Conservation (phyloP, 2,888 invertebrate genomes). For the Synergus itoensis region DNA sequence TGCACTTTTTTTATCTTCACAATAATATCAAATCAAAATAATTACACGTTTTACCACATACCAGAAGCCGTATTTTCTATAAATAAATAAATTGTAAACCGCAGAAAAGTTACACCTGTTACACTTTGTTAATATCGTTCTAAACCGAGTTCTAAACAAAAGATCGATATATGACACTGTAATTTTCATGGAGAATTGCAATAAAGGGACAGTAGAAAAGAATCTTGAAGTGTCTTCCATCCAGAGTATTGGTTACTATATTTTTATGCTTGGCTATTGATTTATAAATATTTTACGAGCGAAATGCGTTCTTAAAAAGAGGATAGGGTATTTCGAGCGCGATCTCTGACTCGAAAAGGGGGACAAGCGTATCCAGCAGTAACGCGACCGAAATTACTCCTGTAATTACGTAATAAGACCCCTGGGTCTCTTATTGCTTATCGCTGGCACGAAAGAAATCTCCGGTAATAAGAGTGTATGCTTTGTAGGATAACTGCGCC, state of each 20-base stretch:
- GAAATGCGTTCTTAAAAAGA: not conserved
- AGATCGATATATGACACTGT: conserved; percentile 6
- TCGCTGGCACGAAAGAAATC: conserved; percentile 61
- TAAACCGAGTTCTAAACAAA: too few species aligned
- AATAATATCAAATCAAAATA: too few species aligned
- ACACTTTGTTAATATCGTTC: too few species aligned
- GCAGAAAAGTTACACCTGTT: too few species aligned
- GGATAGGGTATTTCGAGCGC: not conserved
- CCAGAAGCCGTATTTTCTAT: too few species aligned
- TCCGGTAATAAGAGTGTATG: conserved; percentile 67
- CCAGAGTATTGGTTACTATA: not conserved
- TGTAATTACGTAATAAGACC: conserved; percentile 75
- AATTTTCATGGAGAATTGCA: conserved; percentile 13
- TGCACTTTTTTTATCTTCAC: too few species aligned
- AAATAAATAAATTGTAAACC: too few species aligned
- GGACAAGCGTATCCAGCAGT: conserved; percentile 59
- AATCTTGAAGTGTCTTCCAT: conserved; percentile 16
- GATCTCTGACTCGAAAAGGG: not conserved
- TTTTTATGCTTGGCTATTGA: conserved; percentile 28
- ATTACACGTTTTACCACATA: too few species aligned
- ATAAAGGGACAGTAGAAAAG: conserved; percentile 7
- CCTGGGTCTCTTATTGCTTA: conserved; percentile 60
- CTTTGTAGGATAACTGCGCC: conserved; percentile 60
- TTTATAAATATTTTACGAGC: conserved; percentile 14
- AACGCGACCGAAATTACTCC: conserved; percentile 71